Percentiles rank a stretch among this genome's conserved stretches.
Conservation (phyloP, 2,113 vertebrate genomes). For the Excalfactoria chinensis region DNA sequence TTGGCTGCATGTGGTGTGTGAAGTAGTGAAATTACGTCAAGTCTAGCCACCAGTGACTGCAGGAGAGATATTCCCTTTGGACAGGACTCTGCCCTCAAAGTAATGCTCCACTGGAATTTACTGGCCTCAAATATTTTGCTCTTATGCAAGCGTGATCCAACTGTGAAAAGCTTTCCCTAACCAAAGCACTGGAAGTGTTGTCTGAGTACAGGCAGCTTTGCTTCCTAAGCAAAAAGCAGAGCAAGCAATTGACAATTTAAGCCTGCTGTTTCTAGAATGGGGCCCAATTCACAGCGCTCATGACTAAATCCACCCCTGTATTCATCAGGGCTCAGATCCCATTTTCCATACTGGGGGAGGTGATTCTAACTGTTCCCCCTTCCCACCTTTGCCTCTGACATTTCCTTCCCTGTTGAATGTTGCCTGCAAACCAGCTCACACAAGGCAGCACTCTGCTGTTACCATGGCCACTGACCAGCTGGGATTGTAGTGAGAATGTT, state of each 20-base stretch:
- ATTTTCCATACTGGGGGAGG: neutral
- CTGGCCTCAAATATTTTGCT: neutral
- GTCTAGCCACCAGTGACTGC: neutral
- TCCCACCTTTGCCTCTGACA: constrained; percentile 24
- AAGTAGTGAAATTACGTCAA: neutral
- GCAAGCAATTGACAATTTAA: neutral
- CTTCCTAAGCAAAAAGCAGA: neutral
- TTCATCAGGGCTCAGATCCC: constrained; percentile 32
- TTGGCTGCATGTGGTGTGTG: neutral
- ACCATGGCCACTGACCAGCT: constrained; percentile 60
- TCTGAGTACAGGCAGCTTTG: neutral
- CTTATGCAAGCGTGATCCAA: neutral
- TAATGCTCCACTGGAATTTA: neutral
- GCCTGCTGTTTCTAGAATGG: constrained; percentile 17
- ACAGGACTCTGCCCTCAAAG: neutral
- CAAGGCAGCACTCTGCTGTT: constrained; percentile 31
- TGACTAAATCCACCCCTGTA: constrained; percentile 6
- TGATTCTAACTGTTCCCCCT: neutral
- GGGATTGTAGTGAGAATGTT: neutral
- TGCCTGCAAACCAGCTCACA: neutral
- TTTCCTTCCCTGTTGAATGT: neutral
- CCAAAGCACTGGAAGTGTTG: neutral
- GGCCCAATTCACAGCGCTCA: constrained; percentile 30
- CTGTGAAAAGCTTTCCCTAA: neutral
- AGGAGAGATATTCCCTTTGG: neutral